Conservation (phyloP, 2,797 vertebrate genomes). For the Picus viridis region DNA sequence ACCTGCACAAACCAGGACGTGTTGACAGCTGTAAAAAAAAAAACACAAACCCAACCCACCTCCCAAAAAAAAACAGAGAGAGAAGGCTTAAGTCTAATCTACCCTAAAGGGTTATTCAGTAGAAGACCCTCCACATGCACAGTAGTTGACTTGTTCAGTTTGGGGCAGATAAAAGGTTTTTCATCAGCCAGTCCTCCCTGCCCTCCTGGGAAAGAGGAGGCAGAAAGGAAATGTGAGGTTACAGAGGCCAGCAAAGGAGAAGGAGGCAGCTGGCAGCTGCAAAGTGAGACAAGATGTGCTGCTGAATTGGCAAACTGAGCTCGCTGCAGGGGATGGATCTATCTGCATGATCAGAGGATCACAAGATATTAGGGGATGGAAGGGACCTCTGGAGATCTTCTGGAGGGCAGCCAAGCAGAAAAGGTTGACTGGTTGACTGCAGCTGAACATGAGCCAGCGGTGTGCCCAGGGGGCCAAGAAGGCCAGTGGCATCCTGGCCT, state of each 20-base stretch:
- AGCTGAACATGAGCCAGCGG: too few species aligned
- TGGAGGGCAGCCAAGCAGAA: too few species aligned
- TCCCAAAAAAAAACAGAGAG: background rate
- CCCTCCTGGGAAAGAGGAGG: background rate
- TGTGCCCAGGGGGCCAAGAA: too few species aligned
- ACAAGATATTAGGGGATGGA: too few species aligned
- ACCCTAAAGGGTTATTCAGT: background rate
- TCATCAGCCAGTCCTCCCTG: background rate
- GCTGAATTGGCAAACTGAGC: background rate
- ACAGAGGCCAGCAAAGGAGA: background rate
- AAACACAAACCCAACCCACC: too few species aligned
- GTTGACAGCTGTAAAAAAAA: constrained; percentile 15
- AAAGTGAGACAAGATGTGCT: background rate
- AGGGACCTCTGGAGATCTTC: too few species aligned
- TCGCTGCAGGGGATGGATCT: background rate
- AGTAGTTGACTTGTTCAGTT: constrained; percentile 39
- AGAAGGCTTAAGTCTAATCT: constrained; percentile 26
- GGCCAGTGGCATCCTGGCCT: too few species aligned
- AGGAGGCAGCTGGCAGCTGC: background rate
- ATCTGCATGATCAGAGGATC: too few species aligned
- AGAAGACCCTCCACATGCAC: background rate
- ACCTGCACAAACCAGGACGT: background rate
- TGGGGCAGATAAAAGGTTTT: constrained; percentile 10
- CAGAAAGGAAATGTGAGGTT: background rate
- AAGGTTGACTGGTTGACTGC: too few species aligned